Percentiles rank a stretch among this genome's conserved stretches.
Conservation (phyloP, 2,888 invertebrate genomes). For the Eupithecia vulgata region DNA sequence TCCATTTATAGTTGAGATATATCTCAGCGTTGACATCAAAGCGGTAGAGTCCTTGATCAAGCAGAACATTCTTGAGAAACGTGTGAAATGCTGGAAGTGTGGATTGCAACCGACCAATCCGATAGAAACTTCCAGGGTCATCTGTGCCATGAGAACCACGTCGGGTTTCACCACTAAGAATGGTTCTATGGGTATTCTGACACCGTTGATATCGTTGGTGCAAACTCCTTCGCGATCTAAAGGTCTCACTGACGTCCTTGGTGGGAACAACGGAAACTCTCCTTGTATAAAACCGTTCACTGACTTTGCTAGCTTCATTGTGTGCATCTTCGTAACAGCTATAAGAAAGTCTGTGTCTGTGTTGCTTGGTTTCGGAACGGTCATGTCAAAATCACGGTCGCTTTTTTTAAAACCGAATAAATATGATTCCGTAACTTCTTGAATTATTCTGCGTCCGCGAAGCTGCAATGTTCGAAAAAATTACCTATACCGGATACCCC, state of each 20-base stretch:
- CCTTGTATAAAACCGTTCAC: constrained; percentile 60
- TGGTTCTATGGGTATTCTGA: constrained; percentile 52
- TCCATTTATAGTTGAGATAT: constrained; percentile 63
- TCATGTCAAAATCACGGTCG: constrained; percentile 55
- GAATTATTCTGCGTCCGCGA: constrained; percentile 54
- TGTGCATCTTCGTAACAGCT: constrained; percentile 68
- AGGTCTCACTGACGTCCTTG: constrained; percentile 43
- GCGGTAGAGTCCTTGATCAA: constrained; percentile 52
- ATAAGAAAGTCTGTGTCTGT: constrained; percentile 61
- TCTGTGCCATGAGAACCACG: constrained; percentile 66
- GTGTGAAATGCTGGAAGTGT: constrained; percentile 40
- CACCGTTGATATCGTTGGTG: constrained; percentile 72
- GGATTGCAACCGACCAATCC: constrained; percentile 71
- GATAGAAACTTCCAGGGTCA: constrained; percentile 69
- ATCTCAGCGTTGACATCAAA: constrained; percentile 52
- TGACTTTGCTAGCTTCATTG: constrained; percentile 56
- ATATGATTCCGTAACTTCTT: constrained; percentile 35
- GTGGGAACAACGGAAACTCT: constrained; percentile 70
- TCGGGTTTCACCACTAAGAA: constrained; percentile 57
- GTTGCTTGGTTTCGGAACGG: constrained; percentile 37
- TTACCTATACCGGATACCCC: background rate
- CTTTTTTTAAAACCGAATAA: constrained; percentile 65
- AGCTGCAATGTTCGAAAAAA: constrained; percentile 52
- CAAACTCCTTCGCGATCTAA: constrained; percentile 60
- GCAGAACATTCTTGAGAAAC: constrained; percentile 68